Base-by-base conservation (phyloP, 2,888 invertebrate species). In the Periphyllus acericola region DNA sequence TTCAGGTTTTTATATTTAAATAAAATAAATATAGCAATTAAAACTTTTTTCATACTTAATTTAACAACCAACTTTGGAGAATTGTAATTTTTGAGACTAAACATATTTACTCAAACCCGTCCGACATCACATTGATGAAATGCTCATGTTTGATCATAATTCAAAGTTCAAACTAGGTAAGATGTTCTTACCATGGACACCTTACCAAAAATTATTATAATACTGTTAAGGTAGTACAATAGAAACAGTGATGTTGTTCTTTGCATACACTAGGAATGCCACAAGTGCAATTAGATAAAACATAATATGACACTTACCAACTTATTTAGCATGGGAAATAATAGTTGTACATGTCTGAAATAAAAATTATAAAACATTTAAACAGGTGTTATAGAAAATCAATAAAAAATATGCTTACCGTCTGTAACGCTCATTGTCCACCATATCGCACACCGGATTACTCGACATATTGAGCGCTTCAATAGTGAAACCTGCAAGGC, bases 181-280 rank as follows among this genome's bases (percentile, higher is more conserved):
- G 86, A 86, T 86, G 86, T 86, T 80, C 86, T 72, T 80, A 86
- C 86, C 40, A 52, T 21, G 1, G 25, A 79, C 86, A 86, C 80
- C 80, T 86, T 80, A 86, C 29, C 29, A 79, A 86, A 86, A 86
- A 74, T 72, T n/a, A 86, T 55, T 32, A 79, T 25, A 86, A 86
- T 79, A 79, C 72, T 71, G n/a, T 78, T 79, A 79, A 80, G n/a
- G 17, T 68, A 86, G 86, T 55, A 72, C 29, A 55, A 80, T 79
- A 86, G 55, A 86, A 80, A 80, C 40, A 86, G 72, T 36, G 60
- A 29, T 86, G 72, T 79, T 40, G 36, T 72, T 40, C 55, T n/a
- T 86, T 55, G 72, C 1, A 55, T 32, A 87, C 32, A 74, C 3
- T 80, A 80, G 74, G 36, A 36, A 34, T 32, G n/a, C 55, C n/a